Evolutionary conservation across 2,888 invertebrate genomes (phyloP), one percentile per base, ranked within the genome.

Genomic region (Andrena bicolor): DNA sequence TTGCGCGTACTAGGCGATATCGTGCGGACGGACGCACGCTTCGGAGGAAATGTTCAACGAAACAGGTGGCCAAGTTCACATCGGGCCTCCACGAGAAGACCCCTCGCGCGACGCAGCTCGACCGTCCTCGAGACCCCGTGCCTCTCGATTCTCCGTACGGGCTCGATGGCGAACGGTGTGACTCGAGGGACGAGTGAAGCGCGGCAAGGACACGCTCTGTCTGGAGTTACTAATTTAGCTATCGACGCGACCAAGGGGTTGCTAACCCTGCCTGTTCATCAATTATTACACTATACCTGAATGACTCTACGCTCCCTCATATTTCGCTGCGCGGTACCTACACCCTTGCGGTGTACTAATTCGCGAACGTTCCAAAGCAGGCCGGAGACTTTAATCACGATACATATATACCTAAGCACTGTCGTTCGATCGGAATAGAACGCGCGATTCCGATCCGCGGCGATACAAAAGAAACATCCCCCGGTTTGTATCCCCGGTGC

Each of bases 61-160:
- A 87, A 87, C 89, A 87, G 88, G 82, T 89, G 86, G 76, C 76
- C 58, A 23, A 49, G 84, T 89, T 87, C 87, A 78, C 88, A 87
- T 86, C 86, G 77, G n/a, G 64, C 35, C 66, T 66, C 71, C 58
- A 51, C 68, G 53, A 28, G 49, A 74, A 60, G 73, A 63, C 61
- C 63, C 73, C 63, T 64, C 13, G 28, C 60, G 35, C 70, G 64
- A 64, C 69, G 20, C 64, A 0, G 41, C 28, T 4, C 79, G 79
- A 78, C 41, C 79, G 63, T 73, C 56, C 5, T 61, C 71, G 48
- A 71, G 80, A 79, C 71, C 80, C 56, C 16, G 61, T 32, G 6
- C 35, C 51, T 60, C 8, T 48, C 51, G 41, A 35, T 58, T 41
- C 30, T 32, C 26, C 56, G 49, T 56, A 63, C 7, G 23, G 53